These are phyloP conservation scores for Helicoverpa armigera DNA, from an alignment of 1,140 invertebrate species.

Conservation along the genomic window DNA sequence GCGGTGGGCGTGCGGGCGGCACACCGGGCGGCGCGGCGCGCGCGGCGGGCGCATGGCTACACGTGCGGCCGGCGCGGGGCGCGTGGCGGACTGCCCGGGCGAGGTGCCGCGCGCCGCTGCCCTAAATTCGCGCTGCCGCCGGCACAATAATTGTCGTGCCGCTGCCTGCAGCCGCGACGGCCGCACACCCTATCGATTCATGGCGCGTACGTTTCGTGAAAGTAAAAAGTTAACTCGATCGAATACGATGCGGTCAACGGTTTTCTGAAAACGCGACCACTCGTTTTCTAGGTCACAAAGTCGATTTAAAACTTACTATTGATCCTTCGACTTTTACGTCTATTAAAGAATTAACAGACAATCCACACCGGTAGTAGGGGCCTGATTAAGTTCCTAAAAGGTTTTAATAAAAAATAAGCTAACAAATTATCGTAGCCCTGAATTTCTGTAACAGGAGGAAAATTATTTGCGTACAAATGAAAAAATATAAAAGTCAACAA, in stretches of 20 bases:
- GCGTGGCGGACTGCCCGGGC: slow-evolving; percentile 68
- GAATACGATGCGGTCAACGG: slow-evolving; percentile 79
- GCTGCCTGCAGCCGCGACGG: slow-evolving; percentile 80
- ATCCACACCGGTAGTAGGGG: slow-evolving; percentile 16
- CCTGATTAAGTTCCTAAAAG: neutral
- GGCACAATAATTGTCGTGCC: slow-evolving; percentile 82
- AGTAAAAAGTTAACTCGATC: slow-evolving; percentile 84
- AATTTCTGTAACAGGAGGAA: slow-evolving; percentile 10
- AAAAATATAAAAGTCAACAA: slow-evolving; percentile 14
- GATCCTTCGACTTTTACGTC: slow-evolving; percentile 57
- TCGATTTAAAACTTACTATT: slow-evolving; percentile 75
- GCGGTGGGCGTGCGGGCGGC: slow-evolving; percentile 48
- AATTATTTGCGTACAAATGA: slow-evolving; percentile 24
- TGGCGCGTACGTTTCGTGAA: slow-evolving; percentile 76
- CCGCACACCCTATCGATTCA: slow-evolving; percentile 81
- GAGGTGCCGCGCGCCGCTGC: slow-evolving; percentile 77
- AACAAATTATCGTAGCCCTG: slow-evolving; percentile 25
- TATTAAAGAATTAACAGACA: slow-evolving; percentile 29
- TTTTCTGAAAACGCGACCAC: slow-evolving; percentile 70
- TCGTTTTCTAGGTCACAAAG: slow-evolving; percentile 79
- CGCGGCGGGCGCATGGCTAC: slow-evolving; percentile 41
- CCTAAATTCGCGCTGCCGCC: slow-evolving; percentile 83
- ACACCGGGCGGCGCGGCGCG: slow-evolving; percentile 33
- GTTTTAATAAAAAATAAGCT: slow-evolving; percentile 40
- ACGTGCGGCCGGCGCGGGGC: slow-evolving; percentile 53